Conservation (phyloP, 2,113 vertebrate genomes). For the Rhinoderma darwinii region DNA sequence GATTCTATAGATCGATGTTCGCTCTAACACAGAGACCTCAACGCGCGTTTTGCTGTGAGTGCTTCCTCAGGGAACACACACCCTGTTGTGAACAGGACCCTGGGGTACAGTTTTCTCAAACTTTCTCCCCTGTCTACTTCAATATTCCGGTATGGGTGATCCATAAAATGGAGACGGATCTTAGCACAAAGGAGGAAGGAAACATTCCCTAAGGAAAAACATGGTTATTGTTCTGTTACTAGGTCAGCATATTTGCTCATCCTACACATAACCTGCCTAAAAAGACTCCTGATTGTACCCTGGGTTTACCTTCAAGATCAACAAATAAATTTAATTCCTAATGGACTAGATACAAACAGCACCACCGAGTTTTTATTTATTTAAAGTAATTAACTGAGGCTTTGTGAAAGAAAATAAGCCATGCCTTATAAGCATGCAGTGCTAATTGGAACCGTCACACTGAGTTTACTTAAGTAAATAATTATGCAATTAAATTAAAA, state of each 20-base stretch:
- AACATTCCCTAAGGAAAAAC: not conserved
- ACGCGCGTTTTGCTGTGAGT: too few species aligned
- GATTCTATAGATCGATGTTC: too few species aligned
- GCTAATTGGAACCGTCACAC: conserved; percentile 9
- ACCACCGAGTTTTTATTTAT: not conserved
- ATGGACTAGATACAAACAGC: conserved; percentile 12
- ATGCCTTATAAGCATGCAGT: not conserved
- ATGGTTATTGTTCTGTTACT: not conserved
- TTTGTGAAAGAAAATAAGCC: not conserved
- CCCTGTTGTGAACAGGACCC: too few species aligned
- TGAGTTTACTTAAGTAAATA: conserved; percentile 15
- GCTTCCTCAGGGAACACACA: too few species aligned
- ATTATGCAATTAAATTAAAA: conserved; percentile 19
- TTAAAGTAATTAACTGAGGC: not conserved
- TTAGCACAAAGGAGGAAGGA: too few species aligned
- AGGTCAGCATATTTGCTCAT: not conserved
- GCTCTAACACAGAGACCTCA: too few species aligned
- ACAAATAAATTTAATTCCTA: conserved; percentile 15
- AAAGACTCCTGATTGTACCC: not conserved
- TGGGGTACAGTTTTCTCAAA: too few species aligned
- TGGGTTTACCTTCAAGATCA: not conserved
- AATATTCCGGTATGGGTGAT: too few species aligned
- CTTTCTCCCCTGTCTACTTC: too few species aligned
- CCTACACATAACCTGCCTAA: not conserved
- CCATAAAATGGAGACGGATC: too few species aligned